Conservation (phyloP, 2,113 vertebrate genomes). For the Arizona elegans region DNA sequence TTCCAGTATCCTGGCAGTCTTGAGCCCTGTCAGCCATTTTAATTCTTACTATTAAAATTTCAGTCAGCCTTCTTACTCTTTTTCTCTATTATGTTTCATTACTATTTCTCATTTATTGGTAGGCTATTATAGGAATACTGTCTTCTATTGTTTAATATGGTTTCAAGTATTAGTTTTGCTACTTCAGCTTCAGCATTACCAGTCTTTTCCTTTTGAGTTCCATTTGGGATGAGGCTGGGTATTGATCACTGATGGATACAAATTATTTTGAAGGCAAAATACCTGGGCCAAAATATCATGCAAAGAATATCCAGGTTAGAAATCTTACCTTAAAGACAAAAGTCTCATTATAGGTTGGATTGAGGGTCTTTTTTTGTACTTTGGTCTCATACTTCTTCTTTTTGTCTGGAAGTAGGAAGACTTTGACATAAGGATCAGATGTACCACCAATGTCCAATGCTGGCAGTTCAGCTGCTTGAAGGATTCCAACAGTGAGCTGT, state of each 20-base stretch:
- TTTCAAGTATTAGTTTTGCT: background rate
- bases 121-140: background rate
- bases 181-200: background rate
- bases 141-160: background rate
- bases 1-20: background rate
- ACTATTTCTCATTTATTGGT: background rate
- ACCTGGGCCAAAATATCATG: background rate
- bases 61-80: background rate
- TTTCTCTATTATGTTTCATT: background rate
- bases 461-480: constrained; percentile 93
- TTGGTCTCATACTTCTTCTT: constrained; percentile 98
- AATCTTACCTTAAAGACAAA: constrained; percentile 90
- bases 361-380: constrained; percentile 96
- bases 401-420: constrained; percentile 95
- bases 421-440: constrained; percentile 94
- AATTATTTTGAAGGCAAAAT: background rate
- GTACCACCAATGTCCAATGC: constrained; percentile 95
- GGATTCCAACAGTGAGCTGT: constrained; percentile 93
- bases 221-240: background rate
- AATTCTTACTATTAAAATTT: background rate
- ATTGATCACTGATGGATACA: background rate
- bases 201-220: background rate
- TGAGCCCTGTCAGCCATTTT: background rate
- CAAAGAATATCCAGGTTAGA: background rate
- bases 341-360: constrained; percentile 93